Evolutionary conservation across 2,797 vertebrate genomes (phyloP).

Genomic region (Morelia viridis): DNA sequence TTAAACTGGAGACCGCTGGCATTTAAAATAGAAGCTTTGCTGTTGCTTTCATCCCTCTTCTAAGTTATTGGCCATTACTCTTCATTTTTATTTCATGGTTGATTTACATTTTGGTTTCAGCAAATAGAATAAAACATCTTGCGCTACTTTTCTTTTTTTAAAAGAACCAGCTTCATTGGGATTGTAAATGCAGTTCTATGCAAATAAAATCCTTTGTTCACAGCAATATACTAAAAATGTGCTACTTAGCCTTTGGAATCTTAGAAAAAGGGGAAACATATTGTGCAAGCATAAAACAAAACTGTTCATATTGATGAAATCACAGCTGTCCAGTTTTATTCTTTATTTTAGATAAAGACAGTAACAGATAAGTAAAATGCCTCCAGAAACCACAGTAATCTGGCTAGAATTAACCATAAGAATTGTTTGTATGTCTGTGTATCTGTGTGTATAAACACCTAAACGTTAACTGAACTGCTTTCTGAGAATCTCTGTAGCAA

Average conservation of each 20-base stretch:
- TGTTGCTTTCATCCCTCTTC: neutral
- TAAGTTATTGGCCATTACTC: slow-evolving; percentile 32
- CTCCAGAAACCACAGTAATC: neutral
- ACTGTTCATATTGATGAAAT: neutral
- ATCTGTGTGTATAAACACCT: neutral
- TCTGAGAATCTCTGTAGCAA: neutral
- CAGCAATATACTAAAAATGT: slow-evolving; percentile 15
- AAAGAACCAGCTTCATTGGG: neutral
- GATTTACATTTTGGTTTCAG: slow-evolving; percentile 29
- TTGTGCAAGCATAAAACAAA: neutral
- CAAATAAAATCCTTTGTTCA: slow-evolving; percentile 41
- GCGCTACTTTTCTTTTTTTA: slow-evolving; percentile 7
- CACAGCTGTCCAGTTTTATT: neutral
- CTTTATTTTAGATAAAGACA: neutral
- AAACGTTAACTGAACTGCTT: neutral
- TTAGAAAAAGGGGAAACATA: neutral
- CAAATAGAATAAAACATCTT: slow-evolving; percentile 29
- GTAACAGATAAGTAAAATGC: neutral
- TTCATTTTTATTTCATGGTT: slow-evolving; percentile 1
- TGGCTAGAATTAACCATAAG: neutral
- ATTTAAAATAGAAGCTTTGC: neutral
- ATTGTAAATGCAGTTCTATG: neutral
- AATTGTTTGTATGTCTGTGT: neutral
- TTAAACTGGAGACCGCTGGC: neutral
- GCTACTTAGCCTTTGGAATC: neutral